phyloP scores from a whole-genome alignment of 2,888 invertebrate genomes.

The Sabatieria punctata region DNA sequence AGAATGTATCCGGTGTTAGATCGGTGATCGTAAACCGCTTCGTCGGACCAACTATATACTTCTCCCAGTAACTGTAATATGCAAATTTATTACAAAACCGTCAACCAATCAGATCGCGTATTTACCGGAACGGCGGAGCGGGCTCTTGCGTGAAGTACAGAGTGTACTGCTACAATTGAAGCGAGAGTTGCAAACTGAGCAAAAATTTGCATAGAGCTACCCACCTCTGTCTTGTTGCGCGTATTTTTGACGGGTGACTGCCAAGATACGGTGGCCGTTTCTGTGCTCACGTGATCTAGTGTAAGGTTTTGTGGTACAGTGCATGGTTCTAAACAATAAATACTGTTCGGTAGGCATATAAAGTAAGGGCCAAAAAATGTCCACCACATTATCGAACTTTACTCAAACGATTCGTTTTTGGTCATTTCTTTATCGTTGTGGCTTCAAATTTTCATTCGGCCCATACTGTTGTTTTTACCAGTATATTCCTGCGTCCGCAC shows the following conservation, averaged over 20 bases:
- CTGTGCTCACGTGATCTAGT: conserved; percentile 23
- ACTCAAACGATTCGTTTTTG: no score
- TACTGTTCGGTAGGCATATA: no score
- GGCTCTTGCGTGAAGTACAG: conserved; percentile 27
- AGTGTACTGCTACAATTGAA: conserved; percentile 19
- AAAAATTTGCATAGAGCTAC: neutral
- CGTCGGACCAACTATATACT: conserved; percentile 18
- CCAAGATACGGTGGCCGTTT: conserved; percentile 27
- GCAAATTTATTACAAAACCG: no score
- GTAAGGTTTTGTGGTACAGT: conserved; percentile 24
- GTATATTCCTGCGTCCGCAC: conserved; percentile 26
- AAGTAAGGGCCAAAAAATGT: no score
- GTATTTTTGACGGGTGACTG: conserved; percentile 24
- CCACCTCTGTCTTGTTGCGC: conserved; percentile 8
- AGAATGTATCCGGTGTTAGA: conserved; percentile 22
- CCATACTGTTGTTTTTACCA: no score
- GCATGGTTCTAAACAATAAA: conserved; percentile 28
- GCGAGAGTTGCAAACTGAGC: conserved; percentile 2
- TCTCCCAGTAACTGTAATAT: conserved; percentile 24
- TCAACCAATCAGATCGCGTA: no score
- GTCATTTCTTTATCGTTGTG: no score
- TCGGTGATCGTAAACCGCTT: conserved; percentile 23
- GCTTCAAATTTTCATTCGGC: no score
- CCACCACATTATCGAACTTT: no score
- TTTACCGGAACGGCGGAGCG: conserved; percentile 26